A percentile compares a stretch with the other conserved stretches of the same genome.
Conservation (phyloP, 2,888 invertebrate species). For the Acanthacorydalis orientalis region DNA sequence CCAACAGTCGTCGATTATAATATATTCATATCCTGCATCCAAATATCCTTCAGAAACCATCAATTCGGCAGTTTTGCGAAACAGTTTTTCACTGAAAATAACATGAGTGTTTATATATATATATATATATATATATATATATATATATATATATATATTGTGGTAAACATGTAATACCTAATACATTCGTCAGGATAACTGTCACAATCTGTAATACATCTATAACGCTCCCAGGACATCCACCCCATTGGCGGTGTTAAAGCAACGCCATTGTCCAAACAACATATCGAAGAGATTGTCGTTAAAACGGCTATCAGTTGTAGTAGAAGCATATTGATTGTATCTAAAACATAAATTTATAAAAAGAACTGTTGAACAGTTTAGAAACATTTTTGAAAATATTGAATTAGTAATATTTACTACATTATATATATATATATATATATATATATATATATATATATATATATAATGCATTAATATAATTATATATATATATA, state of each 20-base stretch:
- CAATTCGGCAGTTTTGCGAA: constrained; percentile 34
- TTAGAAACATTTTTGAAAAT: no score
- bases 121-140: background rate
- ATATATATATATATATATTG: background rate
- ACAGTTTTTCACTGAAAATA: constrained; percentile 31
- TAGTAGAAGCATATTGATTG: background rate
- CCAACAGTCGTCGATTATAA: constrained; percentile 47
- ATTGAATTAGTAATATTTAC: no score
- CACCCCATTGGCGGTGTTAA: constrained; percentile 57
- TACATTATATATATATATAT: no score
- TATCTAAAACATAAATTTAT: background rate
- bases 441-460: no score
- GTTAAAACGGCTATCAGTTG: background rate
- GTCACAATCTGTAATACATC: constrained; percentile 45
- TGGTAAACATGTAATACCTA: constrained; percentile 29
- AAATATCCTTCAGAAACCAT: constrained; percentile 39
- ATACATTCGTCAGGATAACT: constrained; percentile 46
- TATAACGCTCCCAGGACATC: constrained; percentile 51
- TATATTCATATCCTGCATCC: constrained; percentile 39
- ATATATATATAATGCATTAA: no score
- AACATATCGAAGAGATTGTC: background rate
- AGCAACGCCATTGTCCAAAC: constrained; percentile 44
- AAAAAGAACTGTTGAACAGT: no score
- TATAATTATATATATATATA: no score
- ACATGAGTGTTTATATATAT: background rate